Base-by-base conservation (phyloP, 1,140 invertebrate genomes). In the Drosophila pectinifera region DNA sequence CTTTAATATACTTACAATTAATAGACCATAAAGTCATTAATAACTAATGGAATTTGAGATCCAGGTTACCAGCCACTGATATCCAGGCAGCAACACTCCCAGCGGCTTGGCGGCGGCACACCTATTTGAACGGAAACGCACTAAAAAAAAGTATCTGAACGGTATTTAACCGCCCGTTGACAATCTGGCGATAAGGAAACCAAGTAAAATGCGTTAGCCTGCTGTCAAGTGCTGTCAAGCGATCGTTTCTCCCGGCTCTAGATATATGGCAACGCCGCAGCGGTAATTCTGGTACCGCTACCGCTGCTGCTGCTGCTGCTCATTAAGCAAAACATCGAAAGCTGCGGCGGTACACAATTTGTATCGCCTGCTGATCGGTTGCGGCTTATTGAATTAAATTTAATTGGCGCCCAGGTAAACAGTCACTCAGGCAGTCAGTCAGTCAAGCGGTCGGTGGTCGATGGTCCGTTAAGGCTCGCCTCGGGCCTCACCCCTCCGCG, bases 351-450 rank as follows among this genome's bases (percentile, higher is more conserved):
- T 42, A 51, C 77, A 56, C 73, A 78, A 85, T 88, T 85, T 85
- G 83, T 85, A 88, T 75, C 83, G 54, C 69, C 51, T 28, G 83
- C 48, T 64, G 82, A 86, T 86, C 74, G 69, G 28, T 58, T 18
- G 31, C 59, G 34, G 61, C 51, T 70, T 73, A 83, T 83, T 88
- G 72, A 79, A 70, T 65, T 69, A 46, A 73, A 76, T 86, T 86
- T 86, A 86, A 86, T 86, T 86, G 83, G 83, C 75, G 63, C 49
- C 74, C 79, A 73, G 75, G 82, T 86, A 83, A 86, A 79, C 83
- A 82, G 82, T 86, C 84, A 83, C 64, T 80, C 81, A 79, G 64
- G 13, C 39, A 43, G 67, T 69, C 64, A 36, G 68, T 72, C 51
- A 72, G 69, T 72, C 75, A 75, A 70, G 56, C 61, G 59, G 34